Percentiles rank a stretch among this genome's conserved stretches.
Conservation (phyloP, 2,888 invertebrate species). For the Polyploca ridens region DNA sequence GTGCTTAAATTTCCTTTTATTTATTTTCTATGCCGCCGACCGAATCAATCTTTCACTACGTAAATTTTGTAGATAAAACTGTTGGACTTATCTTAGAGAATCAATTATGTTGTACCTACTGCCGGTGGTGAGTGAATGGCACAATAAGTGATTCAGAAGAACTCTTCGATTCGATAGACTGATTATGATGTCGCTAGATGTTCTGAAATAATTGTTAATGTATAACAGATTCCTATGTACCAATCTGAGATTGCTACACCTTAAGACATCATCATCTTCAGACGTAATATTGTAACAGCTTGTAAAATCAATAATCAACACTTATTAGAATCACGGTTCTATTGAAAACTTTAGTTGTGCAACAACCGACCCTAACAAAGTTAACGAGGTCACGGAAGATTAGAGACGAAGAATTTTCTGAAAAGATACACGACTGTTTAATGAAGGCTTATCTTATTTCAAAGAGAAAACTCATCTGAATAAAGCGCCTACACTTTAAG, state of each 20-base stretch:
- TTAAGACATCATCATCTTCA: background rate
- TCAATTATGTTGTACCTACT: too few species aligned
- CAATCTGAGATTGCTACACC: background rate
- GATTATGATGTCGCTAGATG: too few species aligned
- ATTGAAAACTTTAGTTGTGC: background rate
- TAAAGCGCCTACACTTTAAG: background rate
- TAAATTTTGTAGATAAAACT: too few species aligned
- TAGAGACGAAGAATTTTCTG: constrained; percentile 2
- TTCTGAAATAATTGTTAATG: background rate
- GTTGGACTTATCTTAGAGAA: too few species aligned
- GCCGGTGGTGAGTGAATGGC: too few species aligned
- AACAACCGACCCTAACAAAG: background rate
- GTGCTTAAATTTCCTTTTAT: background rate
- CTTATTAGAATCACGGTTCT: background rate
- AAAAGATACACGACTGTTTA: background rate
- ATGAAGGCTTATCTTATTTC: constrained; percentile 1
- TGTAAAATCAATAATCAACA: background rate
- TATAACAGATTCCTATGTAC: background rate
- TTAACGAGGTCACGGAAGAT: constrained; percentile 4
- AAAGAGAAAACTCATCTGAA: background rate
- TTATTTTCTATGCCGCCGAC: background rate
- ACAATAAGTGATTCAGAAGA: too few species aligned
- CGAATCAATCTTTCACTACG: too few species aligned
- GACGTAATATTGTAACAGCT: background rate
- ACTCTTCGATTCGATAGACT: too few species aligned